Evolutionary conservation across 2,888 invertebrate genomes (phyloP).

Genomic region (Calephelis perditalis): DNA sequence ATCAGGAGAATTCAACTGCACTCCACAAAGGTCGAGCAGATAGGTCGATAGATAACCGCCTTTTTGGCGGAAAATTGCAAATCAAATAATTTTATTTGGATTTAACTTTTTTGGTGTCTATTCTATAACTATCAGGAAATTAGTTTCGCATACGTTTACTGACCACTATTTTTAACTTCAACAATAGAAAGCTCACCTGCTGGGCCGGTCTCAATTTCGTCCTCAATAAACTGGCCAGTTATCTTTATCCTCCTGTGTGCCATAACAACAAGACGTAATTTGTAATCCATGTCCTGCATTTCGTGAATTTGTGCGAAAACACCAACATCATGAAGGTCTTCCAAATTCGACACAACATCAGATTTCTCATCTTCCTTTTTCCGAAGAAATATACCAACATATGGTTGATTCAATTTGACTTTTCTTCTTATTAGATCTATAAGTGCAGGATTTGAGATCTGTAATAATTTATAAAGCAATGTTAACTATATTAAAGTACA

Average conservation of each 20-base stretch:
- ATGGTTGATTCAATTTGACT: slow-evolving; percentile 97
- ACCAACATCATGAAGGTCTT: slow-evolving; percentile 93
- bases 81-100: too few species aligned
- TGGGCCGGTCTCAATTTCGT: slow-evolving; percentile 79
- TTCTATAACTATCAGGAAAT: neutral
- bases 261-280: slow-evolving; percentile 94
- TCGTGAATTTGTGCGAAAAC: slow-evolving; percentile 99
- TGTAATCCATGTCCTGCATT: slow-evolving; percentile 95
- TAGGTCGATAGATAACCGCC: too few species aligned
- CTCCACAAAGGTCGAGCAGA: too few species aligned
- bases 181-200: slow-evolving; percentile 52
- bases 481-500: too few species aligned
- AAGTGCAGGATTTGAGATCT: slow-evolving; percentile 91
- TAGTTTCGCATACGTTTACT: too few species aligned
- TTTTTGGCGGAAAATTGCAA: too few species aligned
- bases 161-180: too few species aligned
- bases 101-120: too few species aligned
- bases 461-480: slow-evolving; percentile 34
- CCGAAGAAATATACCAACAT: slow-evolving; percentile 97
- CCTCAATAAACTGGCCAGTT: slow-evolving; percentile 87
- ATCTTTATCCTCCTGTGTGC: slow-evolving; percentile 94
- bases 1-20: too few species aligned
- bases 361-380: slow-evolving; percentile 92
- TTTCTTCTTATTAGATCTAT: slow-evolving; percentile 95
- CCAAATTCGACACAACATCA: slow-evolving; percentile 89